phyloP scores from a whole-genome alignment of 2,797 vertebrate species.

The Sylvia borin region DNA sequence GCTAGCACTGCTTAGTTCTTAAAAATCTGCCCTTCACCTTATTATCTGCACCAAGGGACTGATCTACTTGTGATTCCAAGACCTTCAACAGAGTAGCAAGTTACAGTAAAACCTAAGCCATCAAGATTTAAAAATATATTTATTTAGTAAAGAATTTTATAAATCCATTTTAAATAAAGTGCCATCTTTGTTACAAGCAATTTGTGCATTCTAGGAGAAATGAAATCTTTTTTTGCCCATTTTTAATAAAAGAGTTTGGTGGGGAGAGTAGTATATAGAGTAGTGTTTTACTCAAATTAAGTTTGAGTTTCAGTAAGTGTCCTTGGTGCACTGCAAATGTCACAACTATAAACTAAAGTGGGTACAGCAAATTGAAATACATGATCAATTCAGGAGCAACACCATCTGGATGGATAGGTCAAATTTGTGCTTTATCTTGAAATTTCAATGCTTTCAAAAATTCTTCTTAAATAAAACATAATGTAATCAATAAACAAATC shows the following conservation, averaged over 20 bases:
- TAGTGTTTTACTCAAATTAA: conserved; percentile 30
- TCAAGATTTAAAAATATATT: background rate
- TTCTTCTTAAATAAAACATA: background rate
- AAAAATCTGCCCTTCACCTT: background rate
- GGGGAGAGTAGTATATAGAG: background rate
- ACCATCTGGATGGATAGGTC: conserved; percentile 28
- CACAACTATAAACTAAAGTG: conserved; percentile 29
- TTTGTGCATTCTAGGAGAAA: background rate
- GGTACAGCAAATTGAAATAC: conserved; percentile 53
- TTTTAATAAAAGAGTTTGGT: background rate
- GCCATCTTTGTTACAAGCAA: background rate
- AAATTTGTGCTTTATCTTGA: conserved; percentile 24
- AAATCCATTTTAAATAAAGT: background rate
- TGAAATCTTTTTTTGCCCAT: background rate
- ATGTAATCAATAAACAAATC: conserved; percentile 25
- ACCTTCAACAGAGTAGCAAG: background rate
- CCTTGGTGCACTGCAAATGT: conserved; percentile 8
- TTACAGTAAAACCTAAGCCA: background rate
- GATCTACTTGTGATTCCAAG: background rate
- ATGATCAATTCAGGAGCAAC: conserved; percentile 20
- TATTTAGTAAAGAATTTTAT: background rate
- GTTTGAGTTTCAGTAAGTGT: conserved; percentile 25
- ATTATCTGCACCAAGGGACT: background rate
- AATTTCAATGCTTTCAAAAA: background rate
- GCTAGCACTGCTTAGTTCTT: background rate